Percentiles rank a stretch among this genome's conserved stretches.
Evolutionary conservation across 2,113 vertebrate species (phyloP).

Genomic region (Leptocoma aspasia): DNA sequence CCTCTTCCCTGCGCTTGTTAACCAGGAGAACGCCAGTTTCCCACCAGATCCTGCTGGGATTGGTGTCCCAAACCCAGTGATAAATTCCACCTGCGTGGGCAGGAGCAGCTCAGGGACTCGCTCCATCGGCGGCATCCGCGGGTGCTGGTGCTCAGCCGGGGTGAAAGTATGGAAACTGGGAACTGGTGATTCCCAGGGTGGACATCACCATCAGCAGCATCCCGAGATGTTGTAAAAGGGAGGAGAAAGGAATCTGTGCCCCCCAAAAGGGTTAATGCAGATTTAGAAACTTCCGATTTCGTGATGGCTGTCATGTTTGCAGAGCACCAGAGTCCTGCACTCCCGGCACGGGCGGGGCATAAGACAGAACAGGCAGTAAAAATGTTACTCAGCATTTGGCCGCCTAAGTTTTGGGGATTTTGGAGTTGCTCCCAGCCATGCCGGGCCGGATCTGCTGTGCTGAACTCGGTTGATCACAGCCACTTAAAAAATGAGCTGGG

Average conservation of each 20-base stretch:
- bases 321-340: neutral
- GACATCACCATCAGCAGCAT: fast-evolving
- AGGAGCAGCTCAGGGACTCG: fast-evolving
- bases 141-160: fast-evolving
- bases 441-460: neutral
- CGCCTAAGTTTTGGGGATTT: neutral
- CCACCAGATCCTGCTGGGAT: neutral
- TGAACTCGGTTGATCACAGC: neutral
- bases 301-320: neutral
- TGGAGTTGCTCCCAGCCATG: neutral
- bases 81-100: neutral
- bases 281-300: neutral
- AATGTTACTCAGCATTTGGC: neutral
- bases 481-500: neutral
- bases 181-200: neutral
- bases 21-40: neutral
- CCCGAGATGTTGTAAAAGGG: neutral
- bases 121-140: fast-evolving
- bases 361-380: neutral
- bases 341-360: neutral
- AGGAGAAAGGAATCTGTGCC: neutral
- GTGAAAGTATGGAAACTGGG: neutral
- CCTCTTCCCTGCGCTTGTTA: neutral
- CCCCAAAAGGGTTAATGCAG: neutral
- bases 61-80: neutral